Evolutionary conservation across 2,888 invertebrate genomes (phyloP), one percentile per base, ranked within the genome.

Genomic region (Himalopsyche anomala): DNA sequence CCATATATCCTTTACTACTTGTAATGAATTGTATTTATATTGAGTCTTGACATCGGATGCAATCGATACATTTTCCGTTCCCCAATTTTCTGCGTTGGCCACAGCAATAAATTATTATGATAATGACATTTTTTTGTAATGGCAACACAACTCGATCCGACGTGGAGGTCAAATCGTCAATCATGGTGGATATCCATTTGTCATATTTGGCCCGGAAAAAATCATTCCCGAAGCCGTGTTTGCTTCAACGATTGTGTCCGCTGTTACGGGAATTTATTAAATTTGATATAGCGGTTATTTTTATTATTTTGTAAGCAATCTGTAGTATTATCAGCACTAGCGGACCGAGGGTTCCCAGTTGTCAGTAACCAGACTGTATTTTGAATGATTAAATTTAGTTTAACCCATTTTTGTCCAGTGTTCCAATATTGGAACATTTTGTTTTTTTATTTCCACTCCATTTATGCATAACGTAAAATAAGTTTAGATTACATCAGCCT

Each of bases 161-260:
- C n/a, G 28, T 19, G 19, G 62, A 62, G 62, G 62, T 62, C 62
- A 62, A 62, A 62, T 62, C 62, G 62, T 62, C 62, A 62, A 62
- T 62, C 62, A 62, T 62, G 62, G 19, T 28, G 62, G 19, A 62
- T 62, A 62, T 19, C 62, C 62, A 62, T 62, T 62, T 62, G 28
- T 62, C 62, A 62, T 62, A 62, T 62, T 62, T 28, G 62, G 62
- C 19, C 28, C 62, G 62, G 62, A 62, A 62, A 62, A 62, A 62
- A 19, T 62, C 28, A n/a, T 19, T 62, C 11, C 28, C 19, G 62
- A 62, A 62, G 28, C 62, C 19, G 28, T 28, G n/a, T 62, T 62
- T 62, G 62, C 62, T 62, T 28, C 62, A 19, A 5, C 62, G 62
- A 62, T 62, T 62, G 28, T 5, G 11, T 19, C n/a, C 8, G 19